Conservation (phyloP, 2,797 vertebrate species). For the Emydoidea blandingii region DNA sequence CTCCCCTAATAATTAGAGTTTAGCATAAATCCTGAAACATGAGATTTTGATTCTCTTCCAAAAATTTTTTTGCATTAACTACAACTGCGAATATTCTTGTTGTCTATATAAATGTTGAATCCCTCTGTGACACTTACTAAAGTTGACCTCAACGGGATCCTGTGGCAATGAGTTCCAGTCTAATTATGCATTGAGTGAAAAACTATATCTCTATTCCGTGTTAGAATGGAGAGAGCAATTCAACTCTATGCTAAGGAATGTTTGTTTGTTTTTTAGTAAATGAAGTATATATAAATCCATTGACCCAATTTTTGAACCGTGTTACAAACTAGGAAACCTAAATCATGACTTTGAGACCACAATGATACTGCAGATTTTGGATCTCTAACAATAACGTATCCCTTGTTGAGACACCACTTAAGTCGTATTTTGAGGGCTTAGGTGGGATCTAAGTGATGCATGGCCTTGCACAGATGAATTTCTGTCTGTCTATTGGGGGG, state of each 20-base stretch:
- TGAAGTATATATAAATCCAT: not conserved
- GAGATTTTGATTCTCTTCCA: not conserved
- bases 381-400: not conserved
- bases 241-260: slow-evolving; percentile 4
- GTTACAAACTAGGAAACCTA: not conserved
- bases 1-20: too few relatives aligned
- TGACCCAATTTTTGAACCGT: not conserved
- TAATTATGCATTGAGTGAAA: slow-evolving; percentile 21
- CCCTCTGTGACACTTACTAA: not conserved
- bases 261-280: not conserved
- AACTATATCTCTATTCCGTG: not conserved
- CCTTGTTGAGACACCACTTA: not conserved
- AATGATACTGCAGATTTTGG: not conserved
- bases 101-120: not conserved
- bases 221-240: slow-evolving; percentile 1
- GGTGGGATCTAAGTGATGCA: not conserved
- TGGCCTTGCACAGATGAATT: slow-evolving; percentile 13
- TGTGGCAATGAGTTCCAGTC: slow-evolving; percentile 29
- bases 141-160: not conserved
- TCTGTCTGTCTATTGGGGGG: slow-evolving; percentile 21
- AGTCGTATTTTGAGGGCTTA: not conserved
- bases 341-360: not conserved
- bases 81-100: not conserved
- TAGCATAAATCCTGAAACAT: not conserved
- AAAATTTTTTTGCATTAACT: not conserved